Percentiles rank a stretch among this genome's conserved stretches.
Conservation (phyloP, 2,888 invertebrate species). For the Augiades crinisus region DNA sequence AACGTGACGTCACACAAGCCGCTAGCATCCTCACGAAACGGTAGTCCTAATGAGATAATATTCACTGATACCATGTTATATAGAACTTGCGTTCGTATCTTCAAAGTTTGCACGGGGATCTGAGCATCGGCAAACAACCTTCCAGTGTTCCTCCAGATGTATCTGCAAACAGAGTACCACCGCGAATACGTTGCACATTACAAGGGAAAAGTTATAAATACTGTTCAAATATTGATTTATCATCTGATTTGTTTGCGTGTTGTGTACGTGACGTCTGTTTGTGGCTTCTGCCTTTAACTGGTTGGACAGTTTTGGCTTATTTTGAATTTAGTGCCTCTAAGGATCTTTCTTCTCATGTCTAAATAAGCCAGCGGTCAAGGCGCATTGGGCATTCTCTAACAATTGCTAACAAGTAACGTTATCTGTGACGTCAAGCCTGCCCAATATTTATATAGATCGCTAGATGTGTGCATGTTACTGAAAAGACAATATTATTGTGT, state of each 20-base stretch:
- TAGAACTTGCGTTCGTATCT: conserved; percentile 40
- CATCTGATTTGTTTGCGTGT: conserved; percentile 5
- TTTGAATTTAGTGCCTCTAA: not conserved
- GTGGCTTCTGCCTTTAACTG: not conserved
- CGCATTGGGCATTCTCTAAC: not conserved
- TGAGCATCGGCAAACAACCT: conserved; percentile 43
- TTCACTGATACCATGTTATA: conserved; percentile 34
- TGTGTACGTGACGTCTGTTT: not conserved
- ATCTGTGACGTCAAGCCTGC: conserved; percentile 1
- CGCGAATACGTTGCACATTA: conserved; percentile 30
- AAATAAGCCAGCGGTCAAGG: not conserved
- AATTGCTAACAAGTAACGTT: not conserved
- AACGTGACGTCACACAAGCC: conserved; percentile 25
- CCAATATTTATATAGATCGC: conserved; percentile 1
- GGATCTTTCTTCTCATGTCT: not conserved
- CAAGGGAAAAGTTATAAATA: conserved; percentile 23
- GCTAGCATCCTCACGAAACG: conserved; percentile 27
- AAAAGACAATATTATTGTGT: not conserved
- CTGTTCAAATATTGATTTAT: conserved; percentile 21
- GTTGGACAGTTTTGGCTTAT: not conserved
- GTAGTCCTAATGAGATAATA: conserved; percentile 32
- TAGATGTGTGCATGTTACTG: not conserved
- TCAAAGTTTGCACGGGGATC: conserved; percentile 48
- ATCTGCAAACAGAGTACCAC: conserved; percentile 41
- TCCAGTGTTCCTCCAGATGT: conserved; percentile 46